phyloP scores from a whole-genome alignment of 2,797 vertebrate species.

The Sebastiscus albofasciatus region DNA sequence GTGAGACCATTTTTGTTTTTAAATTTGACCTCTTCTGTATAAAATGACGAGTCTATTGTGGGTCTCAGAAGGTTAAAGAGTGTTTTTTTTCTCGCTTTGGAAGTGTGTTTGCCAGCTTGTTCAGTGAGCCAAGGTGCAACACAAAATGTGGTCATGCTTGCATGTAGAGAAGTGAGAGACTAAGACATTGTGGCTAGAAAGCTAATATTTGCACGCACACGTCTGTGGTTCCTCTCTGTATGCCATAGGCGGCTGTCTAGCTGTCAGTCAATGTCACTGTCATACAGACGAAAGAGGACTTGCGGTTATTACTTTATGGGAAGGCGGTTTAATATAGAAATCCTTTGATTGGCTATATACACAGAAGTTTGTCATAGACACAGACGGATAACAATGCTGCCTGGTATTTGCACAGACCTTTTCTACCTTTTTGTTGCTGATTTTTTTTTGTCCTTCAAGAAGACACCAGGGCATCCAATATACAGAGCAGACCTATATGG shows the following conservation, averaged over 20 bases:
- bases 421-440: not conserved
- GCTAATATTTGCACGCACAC: not conserved
- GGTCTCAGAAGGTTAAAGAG: not conserved
- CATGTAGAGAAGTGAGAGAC: not conserved
- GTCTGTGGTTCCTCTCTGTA: not conserved
- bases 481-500: not conserved
- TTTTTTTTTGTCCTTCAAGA: not conserved
- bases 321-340: not conserved
- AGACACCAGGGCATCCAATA: not conserved
- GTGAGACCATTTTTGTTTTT: too few species aligned
- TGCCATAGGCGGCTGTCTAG: not conserved
- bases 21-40: too few species aligned
- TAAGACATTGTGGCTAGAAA: not conserved
- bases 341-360: not conserved
- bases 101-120: not conserved
- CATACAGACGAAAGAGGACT: not conserved
- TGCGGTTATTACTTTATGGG: not conserved
- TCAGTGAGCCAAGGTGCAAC: not conserved
- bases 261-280: conserved; percentile 10
- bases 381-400: not conserved
- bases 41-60: too few species aligned
- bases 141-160: not conserved
- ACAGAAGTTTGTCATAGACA: not conserved
- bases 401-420: not conserved
- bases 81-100: not conserved